Conservation (phyloP, 2,888 invertebrate species). For the Parthenolecanium corni region DNA sequence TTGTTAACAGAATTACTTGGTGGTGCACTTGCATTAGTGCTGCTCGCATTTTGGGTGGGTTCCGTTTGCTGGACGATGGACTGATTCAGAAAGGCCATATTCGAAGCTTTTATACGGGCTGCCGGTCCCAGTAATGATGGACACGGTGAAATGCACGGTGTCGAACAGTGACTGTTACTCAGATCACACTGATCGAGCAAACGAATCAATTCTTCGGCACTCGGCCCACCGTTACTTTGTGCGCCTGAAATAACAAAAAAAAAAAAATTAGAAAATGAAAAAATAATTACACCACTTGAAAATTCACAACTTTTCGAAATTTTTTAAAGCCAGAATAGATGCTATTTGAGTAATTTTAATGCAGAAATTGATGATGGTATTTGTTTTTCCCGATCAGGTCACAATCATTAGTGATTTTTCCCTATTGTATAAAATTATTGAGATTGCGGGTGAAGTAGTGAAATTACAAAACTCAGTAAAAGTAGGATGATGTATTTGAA, state of each 20-base stretch:
- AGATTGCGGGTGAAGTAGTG: no score
- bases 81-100: slow-evolving; percentile 37
- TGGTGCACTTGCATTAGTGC: not conserved
- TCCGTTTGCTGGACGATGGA: slow-evolving; percentile 33
- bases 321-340: no score
- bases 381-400: no score
- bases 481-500: no score
- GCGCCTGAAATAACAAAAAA: slow-evolving; percentile 39
- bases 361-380: no score
- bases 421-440: no score
- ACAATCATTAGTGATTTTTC: no score
- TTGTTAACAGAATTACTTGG: no score
- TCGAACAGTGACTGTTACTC: slow-evolving; percentile 62
- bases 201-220: slow-evolving; percentile 77
- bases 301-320: not conserved
- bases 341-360: no score
- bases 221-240: slow-evolving; percentile 73
- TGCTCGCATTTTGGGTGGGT: slow-evolving; percentile 10
- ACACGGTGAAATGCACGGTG: slow-evolving; percentile 67
- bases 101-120: slow-evolving; percentile 35
- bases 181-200: slow-evolving; percentile 90
- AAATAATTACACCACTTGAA: not conserved
- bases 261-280: not conserved
- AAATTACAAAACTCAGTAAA: no score
- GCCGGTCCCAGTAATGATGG: slow-evolving; percentile 42